These are phyloP conservation scores for Mus spicilegus DNA, from an alignment of 2,113 vertebrate genomes.

Conservation along the genomic window DNA sequence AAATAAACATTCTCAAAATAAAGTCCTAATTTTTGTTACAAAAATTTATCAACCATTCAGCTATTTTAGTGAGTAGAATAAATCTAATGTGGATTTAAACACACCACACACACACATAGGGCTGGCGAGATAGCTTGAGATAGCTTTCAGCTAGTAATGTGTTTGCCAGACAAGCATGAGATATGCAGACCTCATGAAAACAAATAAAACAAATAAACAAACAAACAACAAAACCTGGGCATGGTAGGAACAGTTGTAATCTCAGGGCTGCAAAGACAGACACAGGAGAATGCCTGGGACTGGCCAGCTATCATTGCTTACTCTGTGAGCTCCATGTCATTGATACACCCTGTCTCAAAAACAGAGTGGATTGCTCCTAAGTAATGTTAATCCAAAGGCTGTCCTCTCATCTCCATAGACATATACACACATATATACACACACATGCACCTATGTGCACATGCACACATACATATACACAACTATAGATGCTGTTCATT, in stretches of 20 bases:
- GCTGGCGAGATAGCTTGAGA: neutral
- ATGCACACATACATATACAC: neutral
- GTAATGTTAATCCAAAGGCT: neutral
- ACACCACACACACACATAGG: neutral
- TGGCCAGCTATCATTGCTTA: neutral
- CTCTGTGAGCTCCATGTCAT: neutral
- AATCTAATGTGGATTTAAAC: neutral
- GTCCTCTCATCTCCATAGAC: neutral
- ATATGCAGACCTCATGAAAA: neutral
- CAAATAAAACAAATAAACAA: neutral
- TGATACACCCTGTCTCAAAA: neutral
- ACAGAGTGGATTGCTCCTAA: neutral
- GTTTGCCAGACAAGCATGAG: no score
- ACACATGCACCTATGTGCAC: neutral
- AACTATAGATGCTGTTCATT: neutral
- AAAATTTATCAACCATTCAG: constrained; percentile 32
- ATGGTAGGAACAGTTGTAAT: neutral
- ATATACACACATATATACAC: no score
- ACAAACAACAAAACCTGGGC: neutral
- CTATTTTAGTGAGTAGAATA: neutral
- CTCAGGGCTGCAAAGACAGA: no score
- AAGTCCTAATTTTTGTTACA: neutral
- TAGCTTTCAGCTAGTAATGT: neutral
- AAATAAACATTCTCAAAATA: constrained; percentile 49
- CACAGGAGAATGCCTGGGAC: neutral